These are phyloP conservation scores for Halcyon malimbica DNA, from an alignment of 2,113 vertebrate genomes.

Conservation along the genomic window DNA sequence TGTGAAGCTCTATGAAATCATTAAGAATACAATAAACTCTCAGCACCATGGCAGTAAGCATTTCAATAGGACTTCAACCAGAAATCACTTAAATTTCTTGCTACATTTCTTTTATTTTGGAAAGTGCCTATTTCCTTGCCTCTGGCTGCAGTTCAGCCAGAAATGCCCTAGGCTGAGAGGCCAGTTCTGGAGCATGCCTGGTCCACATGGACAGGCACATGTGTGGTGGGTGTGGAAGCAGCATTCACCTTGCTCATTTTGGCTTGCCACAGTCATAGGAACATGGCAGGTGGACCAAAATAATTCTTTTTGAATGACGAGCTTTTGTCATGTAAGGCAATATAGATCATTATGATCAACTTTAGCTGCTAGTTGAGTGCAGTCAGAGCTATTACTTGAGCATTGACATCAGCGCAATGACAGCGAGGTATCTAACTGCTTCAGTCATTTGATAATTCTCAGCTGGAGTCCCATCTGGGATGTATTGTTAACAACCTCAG, in stretches of 20 bases:
- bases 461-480: not conserved
- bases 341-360: not conserved
- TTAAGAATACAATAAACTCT: not conserved
- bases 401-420: not conserved
- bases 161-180: not conserved
- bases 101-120: not conserved
- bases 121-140: not conserved
- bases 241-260: not conserved
- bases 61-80: not conserved
- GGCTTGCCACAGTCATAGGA: not conserved
- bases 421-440: not conserved
- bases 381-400: not conserved
- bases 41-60: not conserved
- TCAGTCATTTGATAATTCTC: not conserved
- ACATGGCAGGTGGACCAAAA: not conserved
- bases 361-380: not conserved
- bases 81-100: not conserved
- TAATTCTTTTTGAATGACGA: not conserved
- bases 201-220: not conserved
- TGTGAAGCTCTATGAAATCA: not conserved
- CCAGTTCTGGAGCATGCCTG: not conserved
- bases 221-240: not conserved
- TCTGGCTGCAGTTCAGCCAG: not conserved
- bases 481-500: not conserved
- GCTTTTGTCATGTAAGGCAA: not conserved